phyloP scores from a whole-genome alignment of 1,140 invertebrate species.

The Tetranychus urticae region DNA sequence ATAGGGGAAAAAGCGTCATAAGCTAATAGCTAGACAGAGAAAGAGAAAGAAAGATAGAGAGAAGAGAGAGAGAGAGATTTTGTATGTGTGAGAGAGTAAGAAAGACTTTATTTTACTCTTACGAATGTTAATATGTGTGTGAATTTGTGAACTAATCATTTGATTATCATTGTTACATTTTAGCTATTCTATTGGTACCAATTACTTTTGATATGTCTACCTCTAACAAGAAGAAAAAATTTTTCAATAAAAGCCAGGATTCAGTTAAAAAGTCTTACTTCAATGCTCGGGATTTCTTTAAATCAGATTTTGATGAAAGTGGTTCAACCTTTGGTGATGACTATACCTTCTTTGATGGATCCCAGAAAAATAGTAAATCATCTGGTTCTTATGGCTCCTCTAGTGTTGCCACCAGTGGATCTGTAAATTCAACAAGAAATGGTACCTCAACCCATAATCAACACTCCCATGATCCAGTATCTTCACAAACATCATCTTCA shows the following conservation, averaged over 20 bases:
- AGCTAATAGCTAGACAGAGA: no score
- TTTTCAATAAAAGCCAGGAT: slow-evolving; percentile 2
- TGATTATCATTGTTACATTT: no score
- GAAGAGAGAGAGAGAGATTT: no score
- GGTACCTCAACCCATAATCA: background rate
- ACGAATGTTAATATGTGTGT: no score
- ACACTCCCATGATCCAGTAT: background rate
- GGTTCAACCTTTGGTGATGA: background rate
- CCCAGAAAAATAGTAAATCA: background rate
- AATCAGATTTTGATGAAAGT: background rate
- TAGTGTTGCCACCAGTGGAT: background rate
- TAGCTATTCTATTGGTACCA: no score
- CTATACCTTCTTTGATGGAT: background rate
- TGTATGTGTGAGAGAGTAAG: no score
- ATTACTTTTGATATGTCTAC: background rate
- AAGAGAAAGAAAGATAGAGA: no score
- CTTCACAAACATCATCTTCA: background rate
- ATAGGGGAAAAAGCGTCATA: no score
- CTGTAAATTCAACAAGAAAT: background rate
- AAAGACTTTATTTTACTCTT: no score
- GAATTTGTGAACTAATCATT: no score
- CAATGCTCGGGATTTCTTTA: background rate
- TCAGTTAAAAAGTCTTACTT: background rate
- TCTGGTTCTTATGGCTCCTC: background rate
- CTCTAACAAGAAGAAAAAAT: slow-evolving; percentile 1